Conservation (phyloP, 2,113 vertebrate genomes). For the Sapajus apella region DNA sequence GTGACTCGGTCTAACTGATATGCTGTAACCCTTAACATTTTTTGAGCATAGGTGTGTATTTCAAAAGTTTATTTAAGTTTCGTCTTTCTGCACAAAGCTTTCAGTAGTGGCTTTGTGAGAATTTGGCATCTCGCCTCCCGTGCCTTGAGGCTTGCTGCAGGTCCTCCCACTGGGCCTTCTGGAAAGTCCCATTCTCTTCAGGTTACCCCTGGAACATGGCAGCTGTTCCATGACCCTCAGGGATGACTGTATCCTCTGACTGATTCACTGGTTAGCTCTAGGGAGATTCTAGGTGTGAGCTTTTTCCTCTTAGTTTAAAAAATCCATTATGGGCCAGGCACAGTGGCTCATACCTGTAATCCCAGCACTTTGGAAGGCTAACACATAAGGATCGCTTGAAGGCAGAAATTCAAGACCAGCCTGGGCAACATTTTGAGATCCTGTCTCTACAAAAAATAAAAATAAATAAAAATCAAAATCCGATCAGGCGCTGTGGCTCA, state of each 20-base stretch:
- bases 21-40: background rate
- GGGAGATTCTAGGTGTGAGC: background rate
- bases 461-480: too few species aligned
- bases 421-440: too few species aligned
- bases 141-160: background rate
- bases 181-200: background rate
- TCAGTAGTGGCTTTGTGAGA: background rate
- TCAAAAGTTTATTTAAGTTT: background rate
- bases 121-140: background rate
- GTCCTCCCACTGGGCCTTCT: background rate
- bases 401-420: too few species aligned
- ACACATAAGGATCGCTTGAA: too few species aligned
- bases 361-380: too few species aligned
- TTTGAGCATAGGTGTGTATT: background rate
- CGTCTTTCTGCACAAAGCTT: background rate
- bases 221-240: background rate
- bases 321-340: too few species aligned
- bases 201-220: background rate
- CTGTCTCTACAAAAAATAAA: too few species aligned
- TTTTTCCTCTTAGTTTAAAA: background rate
- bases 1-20: background rate
- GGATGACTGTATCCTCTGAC: too few species aligned
- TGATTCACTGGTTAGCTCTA: background rate
- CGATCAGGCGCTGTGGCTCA: rapidly evolving
- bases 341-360: too few species aligned